These are phyloP conservation scores for Morone saxatilis DNA, from an alignment of 2,113 vertebrate genomes.

Conservation along the genomic window DNA sequence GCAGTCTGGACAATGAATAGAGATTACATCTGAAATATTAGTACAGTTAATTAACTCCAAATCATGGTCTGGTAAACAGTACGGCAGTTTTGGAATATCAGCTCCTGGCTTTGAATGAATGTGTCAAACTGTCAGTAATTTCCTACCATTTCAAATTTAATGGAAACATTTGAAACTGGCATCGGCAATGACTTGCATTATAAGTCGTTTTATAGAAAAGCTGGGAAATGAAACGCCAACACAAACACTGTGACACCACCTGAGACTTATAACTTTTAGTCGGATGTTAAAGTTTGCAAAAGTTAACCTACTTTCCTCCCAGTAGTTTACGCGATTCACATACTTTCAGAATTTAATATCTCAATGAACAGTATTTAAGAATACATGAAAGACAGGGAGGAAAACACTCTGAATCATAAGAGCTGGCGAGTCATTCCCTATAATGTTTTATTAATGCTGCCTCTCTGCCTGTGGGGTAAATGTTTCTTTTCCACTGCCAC, in stretches of 20 bases:
- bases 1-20: constrained; percentile 63
- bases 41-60: constrained; percentile 75
- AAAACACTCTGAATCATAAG: constrained; percentile 57
- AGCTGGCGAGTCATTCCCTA: constrained; percentile 66
- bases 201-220: constrained; percentile 32
- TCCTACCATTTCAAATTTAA: constrained; percentile 68
- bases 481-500: constrained; percentile 71
- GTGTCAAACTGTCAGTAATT: constrained; percentile 71
- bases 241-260: constrained; percentile 17
- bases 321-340: background rate
- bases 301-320: constrained; percentile 14
- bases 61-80: constrained; percentile 67
- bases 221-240: constrained; percentile 19
- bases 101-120: constrained; percentile 57
- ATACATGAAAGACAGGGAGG: constrained; percentile 31
- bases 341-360: constrained; percentile 12
- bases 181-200: constrained; percentile 31
- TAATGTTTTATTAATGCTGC: constrained; percentile 85
- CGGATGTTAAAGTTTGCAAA: constrained; percentile 43
- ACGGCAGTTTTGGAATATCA: constrained; percentile 56
- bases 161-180: constrained; percentile 63
- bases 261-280: constrained; percentile 6
- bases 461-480: constrained; percentile 73
- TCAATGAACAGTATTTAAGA: constrained; percentile 54
- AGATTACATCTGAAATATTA: constrained; percentile 76